Conservation (phyloP, 2,888 invertebrate species). For the Papilio protenor region DNA sequence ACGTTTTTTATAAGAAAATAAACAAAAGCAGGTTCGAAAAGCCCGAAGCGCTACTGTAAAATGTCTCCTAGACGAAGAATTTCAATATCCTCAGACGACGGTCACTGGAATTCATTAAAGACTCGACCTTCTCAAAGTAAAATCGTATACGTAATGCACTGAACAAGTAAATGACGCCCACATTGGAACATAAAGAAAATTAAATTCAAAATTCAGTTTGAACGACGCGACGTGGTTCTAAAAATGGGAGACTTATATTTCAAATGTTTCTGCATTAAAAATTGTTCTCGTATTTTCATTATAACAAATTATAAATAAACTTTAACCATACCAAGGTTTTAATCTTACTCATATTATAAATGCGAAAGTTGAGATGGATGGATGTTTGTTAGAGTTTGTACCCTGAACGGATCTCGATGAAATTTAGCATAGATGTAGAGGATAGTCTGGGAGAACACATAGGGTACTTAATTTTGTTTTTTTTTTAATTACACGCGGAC, state of each 20-base stretch:
- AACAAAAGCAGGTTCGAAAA: background rate
- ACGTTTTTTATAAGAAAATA: background rate
- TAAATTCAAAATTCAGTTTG: background rate
- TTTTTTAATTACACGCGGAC: no score
- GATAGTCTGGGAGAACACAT: no score
- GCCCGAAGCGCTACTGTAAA: background rate
- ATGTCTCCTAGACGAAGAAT: background rate
- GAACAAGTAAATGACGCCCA: background rate
- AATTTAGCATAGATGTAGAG: no score
- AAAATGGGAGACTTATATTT: background rate
- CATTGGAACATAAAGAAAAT: background rate
- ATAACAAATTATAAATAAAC: no score
- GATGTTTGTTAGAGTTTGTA: no score
- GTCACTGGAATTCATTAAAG: background rate
- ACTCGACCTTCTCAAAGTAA: constrained; percentile 2
- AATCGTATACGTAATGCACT: background rate
- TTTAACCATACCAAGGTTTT: no score
- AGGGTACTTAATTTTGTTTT: no score
- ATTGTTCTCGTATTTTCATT: no score
- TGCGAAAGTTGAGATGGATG: no score
- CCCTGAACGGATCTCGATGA: no score
- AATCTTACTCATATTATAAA: no score
- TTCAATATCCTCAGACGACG: background rate
- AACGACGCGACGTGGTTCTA: background rate
- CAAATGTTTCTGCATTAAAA: background rate